Conservation (phyloP, 2,797 vertebrate genomes). For the Hoplostethus mediterraneus region DNA sequence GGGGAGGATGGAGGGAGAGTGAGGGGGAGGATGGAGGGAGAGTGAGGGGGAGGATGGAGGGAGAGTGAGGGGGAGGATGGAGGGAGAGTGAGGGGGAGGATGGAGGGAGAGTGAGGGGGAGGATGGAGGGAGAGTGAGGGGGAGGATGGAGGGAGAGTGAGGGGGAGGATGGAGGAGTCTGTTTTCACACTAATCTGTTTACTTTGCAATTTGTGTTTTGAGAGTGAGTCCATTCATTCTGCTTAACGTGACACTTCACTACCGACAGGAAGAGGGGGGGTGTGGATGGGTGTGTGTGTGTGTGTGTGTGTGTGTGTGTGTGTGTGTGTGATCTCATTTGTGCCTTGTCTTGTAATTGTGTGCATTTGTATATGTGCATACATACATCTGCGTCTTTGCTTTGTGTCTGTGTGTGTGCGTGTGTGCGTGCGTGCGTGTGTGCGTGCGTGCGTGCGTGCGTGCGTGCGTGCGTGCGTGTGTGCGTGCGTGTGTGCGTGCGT, state of each 20-base stretch:
- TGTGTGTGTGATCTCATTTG: constrained; percentile 45
- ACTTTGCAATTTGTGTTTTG: constrained; percentile 89
- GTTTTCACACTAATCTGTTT: constrained; percentile 88
- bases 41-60: constrained; percentile 31
- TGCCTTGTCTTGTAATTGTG: constrained; percentile 40
- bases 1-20: no score
- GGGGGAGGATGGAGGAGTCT: constrained; percentile 73
- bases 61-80: constrained; percentile 24
- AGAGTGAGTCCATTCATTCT: constrained; percentile 86
- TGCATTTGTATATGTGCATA: constrained; percentile 23
- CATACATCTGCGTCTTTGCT: no score
- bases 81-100: neutral
- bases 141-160: constrained; percentile 63
- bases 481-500: constrained; percentile 21
- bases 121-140: constrained; percentile 60
- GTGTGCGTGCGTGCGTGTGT: constrained; percentile 29
- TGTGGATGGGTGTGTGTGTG: constrained; percentile 20
- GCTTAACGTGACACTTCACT: constrained; percentile 86
- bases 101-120: constrained; percentile 59
- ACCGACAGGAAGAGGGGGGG: constrained; percentile 64
- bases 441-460: constrained; percentile 31
- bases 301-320: constrained; percentile 19
- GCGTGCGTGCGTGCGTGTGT: constrained; percentile 34
- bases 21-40: no score
- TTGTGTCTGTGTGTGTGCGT: constrained; percentile 28